These are phyloP conservation scores for Sebastes miniatus DNA, from an alignment of 2,797 vertebrate genomes.

Conservation along the genomic window DNA sequence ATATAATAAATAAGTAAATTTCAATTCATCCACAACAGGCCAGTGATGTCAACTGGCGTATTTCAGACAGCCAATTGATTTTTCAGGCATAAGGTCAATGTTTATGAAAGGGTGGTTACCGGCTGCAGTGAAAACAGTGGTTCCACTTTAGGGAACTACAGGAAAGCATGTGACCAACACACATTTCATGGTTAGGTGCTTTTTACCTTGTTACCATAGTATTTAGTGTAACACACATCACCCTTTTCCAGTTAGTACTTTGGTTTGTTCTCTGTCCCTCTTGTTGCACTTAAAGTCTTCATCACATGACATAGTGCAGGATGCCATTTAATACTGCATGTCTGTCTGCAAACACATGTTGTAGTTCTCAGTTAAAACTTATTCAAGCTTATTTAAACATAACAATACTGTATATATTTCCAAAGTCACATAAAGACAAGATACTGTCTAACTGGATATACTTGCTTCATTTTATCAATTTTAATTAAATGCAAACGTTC, in stretches of 20 bases:
- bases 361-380: not conserved
- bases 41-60: conserved; percentile 19
- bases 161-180: conserved; percentile 50
- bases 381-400: not conserved
- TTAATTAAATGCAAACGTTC: conserved; percentile 2
- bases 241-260: conserved; percentile 14
- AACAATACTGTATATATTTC: not conserved
- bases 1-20: not conserved
- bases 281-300: not conserved
- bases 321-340: not conserved
- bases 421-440: not conserved
- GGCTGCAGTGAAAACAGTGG: conserved; percentile 61
- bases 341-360: not conserved
- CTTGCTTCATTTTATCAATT: not conserved
- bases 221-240: conserved; percentile 34
- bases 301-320: not conserved
- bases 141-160: conserved; percentile 60
- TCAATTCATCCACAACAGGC: conserved; percentile 12
- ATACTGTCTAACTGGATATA: not conserved
- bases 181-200: conserved; percentile 64
- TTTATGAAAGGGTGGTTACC: conserved; percentile 70
- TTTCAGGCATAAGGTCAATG: conserved; percentile 73
- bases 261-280: not conserved
- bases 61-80: conserved; percentile 64
- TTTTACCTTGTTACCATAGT: conserved; percentile 55